These are phyloP conservation scores for Lordiphosa clarofinis DNA, from an alignment of 1,140 invertebrate species.

Conservation along the genomic window DNA sequence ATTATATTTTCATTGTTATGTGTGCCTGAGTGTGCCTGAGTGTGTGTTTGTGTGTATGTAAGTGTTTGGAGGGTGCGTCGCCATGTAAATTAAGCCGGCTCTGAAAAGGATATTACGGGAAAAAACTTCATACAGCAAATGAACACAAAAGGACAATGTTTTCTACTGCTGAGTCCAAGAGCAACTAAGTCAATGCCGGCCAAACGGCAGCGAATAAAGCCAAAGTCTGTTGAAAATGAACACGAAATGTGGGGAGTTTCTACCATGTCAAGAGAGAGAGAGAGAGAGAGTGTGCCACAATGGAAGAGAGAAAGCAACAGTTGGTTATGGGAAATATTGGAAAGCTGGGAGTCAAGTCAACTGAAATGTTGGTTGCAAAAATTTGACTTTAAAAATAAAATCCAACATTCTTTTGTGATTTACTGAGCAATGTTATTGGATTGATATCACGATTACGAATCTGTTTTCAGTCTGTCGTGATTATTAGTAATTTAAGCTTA, in stretches of 20 bases:
- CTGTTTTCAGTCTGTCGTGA: too few species aligned
- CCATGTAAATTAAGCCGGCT: conserved; percentile 36
- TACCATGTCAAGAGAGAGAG: not conserved
- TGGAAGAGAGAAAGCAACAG: conserved; percentile 36
- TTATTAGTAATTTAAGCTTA: too few species aligned
- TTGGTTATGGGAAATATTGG: conserved; percentile 50
- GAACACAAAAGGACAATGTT: not conserved
- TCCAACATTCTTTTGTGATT: too few species aligned
- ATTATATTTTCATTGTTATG: conserved; percentile 73
- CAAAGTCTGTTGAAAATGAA: conserved; percentile 25
- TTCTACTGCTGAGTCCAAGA: not conserved
- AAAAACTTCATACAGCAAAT: not conserved
- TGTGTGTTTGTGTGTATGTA: conserved; percentile 4
- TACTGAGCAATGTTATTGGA: too few species aligned
- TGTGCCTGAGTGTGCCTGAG: conserved; percentile 1
- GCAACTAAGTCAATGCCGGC: not conserved
- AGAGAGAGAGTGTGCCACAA: not conserved
- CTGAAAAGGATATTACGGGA: not conserved
- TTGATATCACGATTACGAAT: too few species aligned
- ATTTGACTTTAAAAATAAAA: too few species aligned
- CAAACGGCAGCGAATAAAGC: not conserved
- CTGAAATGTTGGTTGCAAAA: too few species aligned
- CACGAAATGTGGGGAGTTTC: conserved; percentile 23
- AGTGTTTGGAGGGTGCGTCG: conserved; percentile 7
- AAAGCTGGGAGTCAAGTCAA: conserved; percentile 1